phyloP scores from a whole-genome alignment of 2,888 invertebrate species.

The Eupithecia subfuscata region DNA sequence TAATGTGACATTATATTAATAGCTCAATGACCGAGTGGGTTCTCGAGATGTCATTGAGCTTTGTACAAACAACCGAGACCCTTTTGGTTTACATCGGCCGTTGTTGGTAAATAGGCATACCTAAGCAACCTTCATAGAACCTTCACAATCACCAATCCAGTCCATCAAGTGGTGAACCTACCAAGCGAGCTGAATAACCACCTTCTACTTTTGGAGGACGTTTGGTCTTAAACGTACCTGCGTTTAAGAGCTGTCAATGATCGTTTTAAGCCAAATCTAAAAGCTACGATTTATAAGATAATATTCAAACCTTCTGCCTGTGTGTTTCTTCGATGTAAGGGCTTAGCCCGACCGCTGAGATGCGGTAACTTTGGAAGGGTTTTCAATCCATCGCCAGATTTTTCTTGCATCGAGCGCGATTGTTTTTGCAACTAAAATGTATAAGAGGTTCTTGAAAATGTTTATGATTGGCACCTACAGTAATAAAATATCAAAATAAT shows the following conservation, averaged over 20 bases:
- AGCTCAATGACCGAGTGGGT: too few relatives aligned
- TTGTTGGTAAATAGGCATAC: too few relatives aligned
- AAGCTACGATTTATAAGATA: background rate
- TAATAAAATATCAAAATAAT: background rate
- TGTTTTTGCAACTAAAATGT: slow-evolving; percentile 49
- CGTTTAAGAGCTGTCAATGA: background rate
- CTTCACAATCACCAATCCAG: background rate
- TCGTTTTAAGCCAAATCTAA: background rate
- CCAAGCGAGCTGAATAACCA: background rate
- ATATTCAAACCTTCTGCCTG: slow-evolving; percentile 51
- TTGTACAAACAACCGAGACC: background rate
- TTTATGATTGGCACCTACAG: background rate
- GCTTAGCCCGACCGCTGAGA: slow-evolving; percentile 78
- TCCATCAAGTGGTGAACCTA: background rate
- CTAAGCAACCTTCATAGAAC: too few relatives aligned
- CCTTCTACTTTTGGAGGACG: background rate
- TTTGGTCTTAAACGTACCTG: too few relatives aligned
- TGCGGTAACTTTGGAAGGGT: slow-evolving; percentile 82
- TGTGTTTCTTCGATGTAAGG: slow-evolving; percentile 76
- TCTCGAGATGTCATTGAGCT: too few relatives aligned
- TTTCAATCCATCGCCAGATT: slow-evolving; percentile 65
- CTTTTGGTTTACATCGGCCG: background rate
- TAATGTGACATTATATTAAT: too few relatives aligned
- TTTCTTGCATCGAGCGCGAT: slow-evolving; percentile 56
- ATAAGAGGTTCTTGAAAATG: background rate